phyloP scores from a whole-genome alignment of 2,113 vertebrate genomes.

The Delphinapterus leucas region DNA sequence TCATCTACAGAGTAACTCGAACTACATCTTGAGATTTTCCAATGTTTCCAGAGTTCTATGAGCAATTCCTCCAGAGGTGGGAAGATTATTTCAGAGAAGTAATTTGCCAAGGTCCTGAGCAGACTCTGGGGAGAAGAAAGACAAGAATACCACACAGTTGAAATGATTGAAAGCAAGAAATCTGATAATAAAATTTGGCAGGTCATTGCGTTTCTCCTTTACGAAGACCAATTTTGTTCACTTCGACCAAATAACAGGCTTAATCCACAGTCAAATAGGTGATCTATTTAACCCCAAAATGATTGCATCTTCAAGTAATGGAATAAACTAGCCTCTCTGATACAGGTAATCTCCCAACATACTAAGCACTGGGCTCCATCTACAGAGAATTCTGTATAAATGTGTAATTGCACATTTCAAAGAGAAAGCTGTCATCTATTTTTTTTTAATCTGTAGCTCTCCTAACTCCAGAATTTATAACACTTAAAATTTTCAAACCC shows the following conservation, averaged over 20 bases:
- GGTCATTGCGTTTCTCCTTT: neutral
- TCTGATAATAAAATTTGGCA: neutral
- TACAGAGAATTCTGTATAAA: neutral
- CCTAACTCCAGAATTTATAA: neutral
- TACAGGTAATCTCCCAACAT: neutral
- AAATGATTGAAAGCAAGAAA: slow-evolving; percentile 2
- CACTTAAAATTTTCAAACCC: neutral
- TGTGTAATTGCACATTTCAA: neutral
- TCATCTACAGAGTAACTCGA: neutral
- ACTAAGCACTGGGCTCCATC: fast-evolving
- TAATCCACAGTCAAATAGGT: neutral
- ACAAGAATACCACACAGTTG: neutral
- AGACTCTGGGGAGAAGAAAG: neutral
- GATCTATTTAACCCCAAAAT: neutral
- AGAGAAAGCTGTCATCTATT: neutral
- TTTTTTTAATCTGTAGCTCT: neutral
- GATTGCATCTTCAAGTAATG: neutral
- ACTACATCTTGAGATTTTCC: neutral
- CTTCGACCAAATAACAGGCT: neutral
- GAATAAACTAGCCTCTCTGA: neutral
- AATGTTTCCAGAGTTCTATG: neutral
- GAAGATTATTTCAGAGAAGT: neutral
- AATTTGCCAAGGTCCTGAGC: neutral
- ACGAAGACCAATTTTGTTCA: neutral
- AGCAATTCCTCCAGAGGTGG: neutral